Percentiles rank a stretch among this genome's conserved stretches.
phyloP scores from a whole-genome alignment of 2,797 vertebrate genomes.

The Aselliscus stoliczkanus region DNA sequence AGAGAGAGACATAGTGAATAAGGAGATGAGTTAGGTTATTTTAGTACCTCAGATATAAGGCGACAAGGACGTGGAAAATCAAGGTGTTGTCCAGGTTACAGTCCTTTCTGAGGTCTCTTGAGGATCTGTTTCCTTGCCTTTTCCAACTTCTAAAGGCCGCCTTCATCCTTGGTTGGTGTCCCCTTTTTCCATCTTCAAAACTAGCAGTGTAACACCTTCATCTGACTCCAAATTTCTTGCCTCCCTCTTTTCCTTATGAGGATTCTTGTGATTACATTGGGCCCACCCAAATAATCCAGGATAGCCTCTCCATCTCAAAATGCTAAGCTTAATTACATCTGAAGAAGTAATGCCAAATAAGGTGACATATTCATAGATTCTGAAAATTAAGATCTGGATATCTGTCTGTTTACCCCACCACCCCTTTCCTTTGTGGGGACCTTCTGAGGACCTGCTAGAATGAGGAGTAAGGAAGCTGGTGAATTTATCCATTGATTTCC shows the following conservation, averaged over 20 bases:
- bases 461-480: neutral
- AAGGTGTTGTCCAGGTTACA: fast-evolving
- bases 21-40: neutral
- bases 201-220: neutral
- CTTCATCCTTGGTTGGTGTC: neutral
- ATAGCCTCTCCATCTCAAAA: neutral
- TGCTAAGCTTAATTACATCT: neutral
- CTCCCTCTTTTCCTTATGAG: neutral
- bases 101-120: neutral
- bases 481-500: neutral
- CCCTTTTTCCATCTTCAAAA: neutral
- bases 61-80: neutral
- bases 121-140: neutral
- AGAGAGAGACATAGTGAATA: neutral
- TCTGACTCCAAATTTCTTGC: neutral
- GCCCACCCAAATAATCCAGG: neutral
- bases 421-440: neutral
- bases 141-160: neutral
- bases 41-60: neutral
- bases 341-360: neutral
- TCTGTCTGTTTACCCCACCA: neutral
- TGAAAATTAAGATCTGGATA: neutral
- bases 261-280: neutral
- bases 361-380: neutral
- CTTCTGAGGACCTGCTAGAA: neutral